Conservation (phyloP, 2,113 vertebrate genomes). For the Gadus chalcogrammus region DNA sequence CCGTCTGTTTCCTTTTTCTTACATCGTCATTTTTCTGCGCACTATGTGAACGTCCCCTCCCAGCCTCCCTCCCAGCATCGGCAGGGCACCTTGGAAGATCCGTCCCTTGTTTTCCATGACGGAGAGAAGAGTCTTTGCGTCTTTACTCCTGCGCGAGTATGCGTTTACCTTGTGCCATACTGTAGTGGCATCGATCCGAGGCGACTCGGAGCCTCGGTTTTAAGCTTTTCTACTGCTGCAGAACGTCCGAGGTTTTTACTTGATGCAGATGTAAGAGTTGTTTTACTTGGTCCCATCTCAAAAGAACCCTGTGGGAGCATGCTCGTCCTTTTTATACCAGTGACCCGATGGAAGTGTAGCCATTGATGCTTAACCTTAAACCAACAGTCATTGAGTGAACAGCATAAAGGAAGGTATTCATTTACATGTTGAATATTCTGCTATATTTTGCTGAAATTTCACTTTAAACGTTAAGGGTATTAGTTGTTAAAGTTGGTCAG, state of each 20-base stretch:
- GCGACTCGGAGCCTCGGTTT: constrained; percentile 36
- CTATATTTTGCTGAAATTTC: too few relatives aligned
- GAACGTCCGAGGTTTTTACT: constrained; percentile 13
- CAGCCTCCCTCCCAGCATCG: constrained; percentile 49
- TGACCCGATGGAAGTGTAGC: too few relatives aligned
- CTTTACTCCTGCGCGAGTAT: constrained; percentile 37
- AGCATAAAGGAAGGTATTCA: too few relatives aligned
- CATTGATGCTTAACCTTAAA: too few relatives aligned
- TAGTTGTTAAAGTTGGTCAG: too few relatives aligned
- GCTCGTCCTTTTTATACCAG: too few relatives aligned
- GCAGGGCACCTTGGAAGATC: constrained; percentile 47
- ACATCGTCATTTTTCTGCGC: constrained; percentile 61
- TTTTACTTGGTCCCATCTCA: too few relatives aligned
- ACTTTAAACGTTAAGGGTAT: too few relatives aligned
- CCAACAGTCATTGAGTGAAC: too few relatives aligned
- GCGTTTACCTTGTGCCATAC: constrained; percentile 50
- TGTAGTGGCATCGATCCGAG: constrained; percentile 39
- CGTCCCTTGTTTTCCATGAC: constrained; percentile 49
- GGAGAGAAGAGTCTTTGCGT: constrained; percentile 50
- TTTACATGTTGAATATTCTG: too few relatives aligned
- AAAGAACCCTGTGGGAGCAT: too few relatives aligned
- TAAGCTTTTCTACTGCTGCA: constrained; percentile 30
- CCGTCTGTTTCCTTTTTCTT: constrained; percentile 30
- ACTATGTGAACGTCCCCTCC: constrained; percentile 61
- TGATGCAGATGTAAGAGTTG: too few relatives aligned